A percentile compares a stretch with the other conserved stretches of the same genome.
These are phyloP conservation scores for Temnothorax ravouxi DNA, from an alignment of 2,888 invertebrate genomes.

Conservation along the genomic window DNA sequence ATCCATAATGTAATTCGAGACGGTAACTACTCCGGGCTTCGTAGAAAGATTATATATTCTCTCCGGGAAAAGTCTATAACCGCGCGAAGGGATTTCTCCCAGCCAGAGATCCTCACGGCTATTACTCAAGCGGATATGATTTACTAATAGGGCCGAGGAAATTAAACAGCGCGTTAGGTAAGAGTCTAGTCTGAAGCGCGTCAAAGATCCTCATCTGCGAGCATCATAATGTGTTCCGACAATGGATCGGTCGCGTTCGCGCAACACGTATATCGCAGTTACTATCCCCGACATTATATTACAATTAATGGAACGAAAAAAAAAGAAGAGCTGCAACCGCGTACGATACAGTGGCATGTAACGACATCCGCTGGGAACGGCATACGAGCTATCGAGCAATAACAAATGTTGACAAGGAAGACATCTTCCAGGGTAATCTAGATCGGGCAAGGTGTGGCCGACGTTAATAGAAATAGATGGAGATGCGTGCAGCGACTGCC, in stretches of 20 bases:
- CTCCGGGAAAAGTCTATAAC: slow-evolving; percentile 62
- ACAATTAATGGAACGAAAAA: slow-evolving; percentile 37
- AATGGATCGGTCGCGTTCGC: slow-evolving; percentile 17
- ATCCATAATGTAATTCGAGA: slow-evolving; percentile 78
- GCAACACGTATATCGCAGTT: slow-evolving; percentile 7
- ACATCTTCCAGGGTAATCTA: slow-evolving; percentile 56
- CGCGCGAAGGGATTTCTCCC: slow-evolving; percentile 53
- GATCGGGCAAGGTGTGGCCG: slow-evolving; percentile 65
- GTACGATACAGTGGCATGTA: slow-evolving; percentile 28
- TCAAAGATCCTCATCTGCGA: slow-evolving; percentile 37
- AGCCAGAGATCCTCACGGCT: slow-evolving; percentile 53
- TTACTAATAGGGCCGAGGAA: slow-evolving; percentile 67
- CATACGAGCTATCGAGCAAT: slow-evolving; percentile 43
- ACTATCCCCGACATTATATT: not conserved
- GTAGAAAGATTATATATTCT: slow-evolving; percentile 68
- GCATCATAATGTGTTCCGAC: slow-evolving; percentile 34
- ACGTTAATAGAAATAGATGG: slow-evolving; percentile 70
- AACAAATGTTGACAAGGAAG: slow-evolving; percentile 58
- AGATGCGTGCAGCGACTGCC: slow-evolving; percentile 68
- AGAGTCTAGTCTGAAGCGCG: slow-evolving; percentile 34
- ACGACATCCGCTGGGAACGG: slow-evolving; percentile 38
- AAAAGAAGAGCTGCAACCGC: not conserved
- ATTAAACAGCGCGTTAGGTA: slow-evolving; percentile 66
- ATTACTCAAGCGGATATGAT: slow-evolving; percentile 72
- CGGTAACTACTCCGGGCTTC: slow-evolving; percentile 69